Conservation (phyloP, 1,140 invertebrate genomes). For the Octopus bimaculoides region DNA sequence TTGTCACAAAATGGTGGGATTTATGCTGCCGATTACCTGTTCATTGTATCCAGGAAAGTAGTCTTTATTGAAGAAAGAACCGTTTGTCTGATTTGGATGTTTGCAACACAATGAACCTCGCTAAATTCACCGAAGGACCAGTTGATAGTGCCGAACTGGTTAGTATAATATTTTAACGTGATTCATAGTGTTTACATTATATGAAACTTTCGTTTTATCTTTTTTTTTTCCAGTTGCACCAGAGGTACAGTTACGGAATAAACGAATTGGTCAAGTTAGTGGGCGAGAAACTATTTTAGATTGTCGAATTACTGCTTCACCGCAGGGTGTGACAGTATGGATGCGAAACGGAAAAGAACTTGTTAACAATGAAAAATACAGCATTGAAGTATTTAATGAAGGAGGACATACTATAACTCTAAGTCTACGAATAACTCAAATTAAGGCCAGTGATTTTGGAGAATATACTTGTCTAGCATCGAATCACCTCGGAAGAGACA, state of each 20-base stretch:
- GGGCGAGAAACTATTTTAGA: conserved; percentile 65
- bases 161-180: too few species aligned
- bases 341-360: conserved; percentile 72
- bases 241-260: conserved; percentile 41
- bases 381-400: conserved; percentile 70
- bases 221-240: conserved; percentile 42
- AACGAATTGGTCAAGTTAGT: conserved; percentile 37
- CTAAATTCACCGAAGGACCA: too few species aligned
- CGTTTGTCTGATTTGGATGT: too few species aligned
- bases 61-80: too few species aligned
- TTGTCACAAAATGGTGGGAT: too few species aligned
- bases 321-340: conserved; percentile 83
- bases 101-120: too few species aligned
- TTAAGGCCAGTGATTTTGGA: conserved; percentile 76
- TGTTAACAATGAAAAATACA: conserved; percentile 63
- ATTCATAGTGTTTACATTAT: too few species aligned
- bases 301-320: conserved; percentile 86
- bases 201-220: too few species aligned
- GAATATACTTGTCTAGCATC: conserved; percentile 88
- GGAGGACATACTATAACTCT: conserved; percentile 79
- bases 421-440: conserved; percentile 76
- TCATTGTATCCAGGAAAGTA: too few species aligned
- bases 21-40: too few species aligned
- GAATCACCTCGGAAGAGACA: conserved; percentile 82
- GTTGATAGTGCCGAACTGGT: too few species aligned